Percentiles rank a stretch among this genome's conserved stretches.
phyloP scores from a whole-genome alignment of 2,888 invertebrate genomes.

The Pyrocoelia pectoralis region DNA sequence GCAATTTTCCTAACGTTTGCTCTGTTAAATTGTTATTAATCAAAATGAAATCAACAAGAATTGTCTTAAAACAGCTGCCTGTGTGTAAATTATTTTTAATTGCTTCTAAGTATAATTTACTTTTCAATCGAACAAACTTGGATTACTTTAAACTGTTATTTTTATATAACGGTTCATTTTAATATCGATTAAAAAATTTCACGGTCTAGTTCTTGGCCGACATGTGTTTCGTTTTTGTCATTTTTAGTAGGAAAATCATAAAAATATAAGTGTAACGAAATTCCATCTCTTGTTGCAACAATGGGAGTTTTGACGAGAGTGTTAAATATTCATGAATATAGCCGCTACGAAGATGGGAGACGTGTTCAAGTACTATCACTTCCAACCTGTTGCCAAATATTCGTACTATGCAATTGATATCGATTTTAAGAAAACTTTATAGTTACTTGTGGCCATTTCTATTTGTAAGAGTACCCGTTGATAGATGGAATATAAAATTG shows the following conservation, averaged over 20 bases:
- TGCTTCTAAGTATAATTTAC: not conserved
- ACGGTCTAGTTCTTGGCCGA: not conserved
- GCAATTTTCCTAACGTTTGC: constrained; percentile 1
- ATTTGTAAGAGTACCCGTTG: too few species aligned
- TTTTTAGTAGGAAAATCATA: not conserved
- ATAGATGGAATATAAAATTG: too few species aligned
- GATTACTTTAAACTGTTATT: not conserved
- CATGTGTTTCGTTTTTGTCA: not conserved
- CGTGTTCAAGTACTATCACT: too few species aligned
- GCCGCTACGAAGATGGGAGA: not conserved
- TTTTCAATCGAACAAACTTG: not conserved
- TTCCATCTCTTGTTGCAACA: not conserved
- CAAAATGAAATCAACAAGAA: constrained; percentile 3
- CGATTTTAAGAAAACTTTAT: not conserved
- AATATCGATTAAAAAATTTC: not conserved
- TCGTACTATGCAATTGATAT: not conserved
- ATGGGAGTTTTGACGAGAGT: not conserved
- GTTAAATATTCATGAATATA: constrained; percentile 6
- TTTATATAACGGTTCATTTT: not conserved
- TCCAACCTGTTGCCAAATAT: constrained; percentile 11
- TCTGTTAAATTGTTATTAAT: not conserved
- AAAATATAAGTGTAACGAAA: not conserved
- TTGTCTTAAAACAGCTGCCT: constrained; percentile 2
- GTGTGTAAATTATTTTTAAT: not conserved
- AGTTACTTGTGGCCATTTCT: too few species aligned